phyloP scores from a whole-genome alignment of 2,888 invertebrate genomes.

The Orthosia gothica region DNA sequence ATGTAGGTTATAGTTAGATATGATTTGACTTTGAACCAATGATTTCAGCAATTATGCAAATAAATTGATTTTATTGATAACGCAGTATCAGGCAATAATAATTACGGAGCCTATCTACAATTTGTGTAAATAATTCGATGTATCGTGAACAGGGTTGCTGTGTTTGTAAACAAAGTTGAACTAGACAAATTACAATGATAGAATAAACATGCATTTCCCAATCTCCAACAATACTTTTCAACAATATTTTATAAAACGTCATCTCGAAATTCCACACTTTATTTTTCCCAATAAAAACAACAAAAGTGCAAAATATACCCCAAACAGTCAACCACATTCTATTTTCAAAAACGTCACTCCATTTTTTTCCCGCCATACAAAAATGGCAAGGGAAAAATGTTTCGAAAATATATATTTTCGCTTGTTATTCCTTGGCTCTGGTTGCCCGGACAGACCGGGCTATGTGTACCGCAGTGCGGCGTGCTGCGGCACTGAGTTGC shows the following conservation, averaged over 20 bases:
- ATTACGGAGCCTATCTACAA: not conserved
- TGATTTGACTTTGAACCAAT: not conserved
- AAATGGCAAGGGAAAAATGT: not conserved
- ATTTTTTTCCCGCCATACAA: constrained; percentile 1
- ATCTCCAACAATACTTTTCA: not conserved
- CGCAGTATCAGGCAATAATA: not conserved
- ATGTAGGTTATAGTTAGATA: not conserved
- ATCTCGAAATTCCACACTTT: not conserved
- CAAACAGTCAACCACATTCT: not conserved
- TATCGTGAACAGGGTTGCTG: constrained; percentile 13
- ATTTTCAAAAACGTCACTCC: not conserved
- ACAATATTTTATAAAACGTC: not conserved
- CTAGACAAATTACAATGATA: not conserved
- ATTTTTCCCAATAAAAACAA: not conserved
- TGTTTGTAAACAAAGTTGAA: not conserved
- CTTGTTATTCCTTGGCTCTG: constrained; percentile 30
- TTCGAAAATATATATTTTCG: constrained; percentile 28
- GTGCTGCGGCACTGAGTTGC: constrained; percentile 81
- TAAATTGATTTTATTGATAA: not conserved
- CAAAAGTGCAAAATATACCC: not conserved
- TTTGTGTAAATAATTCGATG: no score
- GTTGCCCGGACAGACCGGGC: constrained; percentile 62
- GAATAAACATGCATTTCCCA: no score
- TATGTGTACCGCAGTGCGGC: constrained; percentile 85
- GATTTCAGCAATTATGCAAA: not conserved